A percentile compares a stretch with the other conserved stretches of the same genome.
These are phyloP conservation scores for Drosophila ironensis DNA, from an alignment of 1,140 invertebrate species.

Conservation along the genomic window DNA sequence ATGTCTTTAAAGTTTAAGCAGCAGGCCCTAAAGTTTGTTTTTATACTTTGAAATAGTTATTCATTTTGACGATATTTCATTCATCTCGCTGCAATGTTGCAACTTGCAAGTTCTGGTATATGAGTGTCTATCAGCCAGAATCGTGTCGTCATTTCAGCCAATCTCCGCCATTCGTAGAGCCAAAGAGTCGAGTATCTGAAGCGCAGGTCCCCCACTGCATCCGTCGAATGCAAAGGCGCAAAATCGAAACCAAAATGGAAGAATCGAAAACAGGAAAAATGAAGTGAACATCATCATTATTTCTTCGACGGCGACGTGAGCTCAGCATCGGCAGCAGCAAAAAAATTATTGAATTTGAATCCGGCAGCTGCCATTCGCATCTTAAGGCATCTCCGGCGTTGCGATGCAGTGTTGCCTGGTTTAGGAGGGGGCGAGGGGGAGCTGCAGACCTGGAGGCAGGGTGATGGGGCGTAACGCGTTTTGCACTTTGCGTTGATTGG, in stretches of 20 bases:
- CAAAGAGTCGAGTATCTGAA: neutral
- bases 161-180: conserved; percentile 15
- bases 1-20: neutral
- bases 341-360: conserved; percentile 67
- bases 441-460: neutral
- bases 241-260: conserved; percentile 45
- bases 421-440: neutral
- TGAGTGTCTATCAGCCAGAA: conserved; percentile 17
- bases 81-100: no score
- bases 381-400: conserved; percentile 7
- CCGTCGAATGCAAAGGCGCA: conserved; percentile 1
- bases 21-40: neutral
- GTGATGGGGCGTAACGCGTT: conserved; percentile 27
- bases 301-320: conserved; percentile 22
- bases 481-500: conserved; percentile 52
- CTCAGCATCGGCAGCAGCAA: no score
- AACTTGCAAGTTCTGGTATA: no score
- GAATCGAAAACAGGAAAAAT: conserved; percentile 39
- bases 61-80: neutral
- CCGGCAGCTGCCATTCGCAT: conserved; percentile 46
- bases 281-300: conserved; percentile 50
- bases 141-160: conserved; percentile 27
- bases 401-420: neutral
- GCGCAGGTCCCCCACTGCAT: neutral
- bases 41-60: neutral